A percentile compares a stretch with the other conserved stretches of the same genome.
Evolutionary conservation across 1,140 invertebrate genomes (phyloP).

Genomic region (Colletes gigas): DNA sequence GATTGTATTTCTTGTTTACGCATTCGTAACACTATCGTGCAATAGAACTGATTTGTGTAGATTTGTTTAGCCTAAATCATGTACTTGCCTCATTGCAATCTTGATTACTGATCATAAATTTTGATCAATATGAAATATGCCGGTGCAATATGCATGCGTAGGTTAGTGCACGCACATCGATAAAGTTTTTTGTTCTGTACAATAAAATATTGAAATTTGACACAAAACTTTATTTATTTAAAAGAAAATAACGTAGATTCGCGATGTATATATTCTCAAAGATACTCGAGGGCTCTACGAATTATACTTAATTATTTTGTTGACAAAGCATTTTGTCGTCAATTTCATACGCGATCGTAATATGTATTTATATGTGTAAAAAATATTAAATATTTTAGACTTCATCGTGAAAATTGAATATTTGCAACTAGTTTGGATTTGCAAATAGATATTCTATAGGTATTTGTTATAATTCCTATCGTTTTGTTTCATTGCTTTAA

Average conservation of each 20-base stretch:
- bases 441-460: not conserved
- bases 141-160: not conserved
- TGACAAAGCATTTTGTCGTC: not conserved
- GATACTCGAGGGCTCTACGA: not conserved
- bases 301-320: not conserved
- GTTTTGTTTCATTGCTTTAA: not conserved
- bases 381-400: not conserved
- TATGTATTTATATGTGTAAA: no score
- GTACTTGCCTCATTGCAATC: not conserved
- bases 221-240: not conserved
- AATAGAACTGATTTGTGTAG: no score
- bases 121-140: constrained; percentile 8
- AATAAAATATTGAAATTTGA: not conserved
- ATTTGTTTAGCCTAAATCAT: not conserved
- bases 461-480: not conserved
- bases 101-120: constrained; percentile 11
- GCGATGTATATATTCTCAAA: no score
- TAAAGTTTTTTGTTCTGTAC: not conserved
- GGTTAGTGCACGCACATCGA: not conserved
- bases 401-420: not conserved
- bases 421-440: not conserved
- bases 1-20: no score
- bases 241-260: not conserved
- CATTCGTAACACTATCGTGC: no score
- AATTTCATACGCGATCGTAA: no score